These are phyloP conservation scores for Pheosia tremula DNA, from an alignment of 2,888 invertebrate species.

Conservation along the genomic window DNA sequence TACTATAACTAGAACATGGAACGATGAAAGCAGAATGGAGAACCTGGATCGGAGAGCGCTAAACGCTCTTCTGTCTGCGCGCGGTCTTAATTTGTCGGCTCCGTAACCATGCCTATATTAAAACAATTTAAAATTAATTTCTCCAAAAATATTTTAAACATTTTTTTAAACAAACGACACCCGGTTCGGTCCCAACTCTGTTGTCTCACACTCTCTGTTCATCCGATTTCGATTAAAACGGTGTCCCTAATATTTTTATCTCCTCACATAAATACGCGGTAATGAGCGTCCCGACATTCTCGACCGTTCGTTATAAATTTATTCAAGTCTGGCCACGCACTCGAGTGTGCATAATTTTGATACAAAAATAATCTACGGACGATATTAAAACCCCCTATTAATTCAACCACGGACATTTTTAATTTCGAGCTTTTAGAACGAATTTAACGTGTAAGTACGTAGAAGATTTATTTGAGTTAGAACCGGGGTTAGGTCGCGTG, in stretches of 20 bases:
- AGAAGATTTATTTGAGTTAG: slow-evolving; percentile 16
- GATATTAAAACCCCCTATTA: slow-evolving; percentile 70
- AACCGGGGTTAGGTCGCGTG: slow-evolving; percentile 15
- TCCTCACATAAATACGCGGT: slow-evolving; percentile 81
- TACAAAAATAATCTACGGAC: slow-evolving; percentile 80
- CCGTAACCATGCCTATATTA: not conserved
- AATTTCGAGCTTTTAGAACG: slow-evolving; percentile 38
- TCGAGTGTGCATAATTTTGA: slow-evolving; percentile 83
- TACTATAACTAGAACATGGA: too few species aligned
- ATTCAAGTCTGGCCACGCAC: slow-evolving; percentile 74
- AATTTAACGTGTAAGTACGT: slow-evolving; percentile 29
- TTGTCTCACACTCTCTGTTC: slow-evolving; percentile 55
- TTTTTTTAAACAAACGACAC: not conserved
- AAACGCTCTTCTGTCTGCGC: too few species aligned
- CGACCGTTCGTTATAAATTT: slow-evolving; percentile 74
- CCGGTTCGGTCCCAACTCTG: not conserved
- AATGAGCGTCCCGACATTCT: slow-evolving; percentile 80
- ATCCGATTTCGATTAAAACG: slow-evolving; percentile 79
- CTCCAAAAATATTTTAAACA: slow-evolving; percentile 1
- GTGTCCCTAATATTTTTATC: slow-evolving; percentile 84
- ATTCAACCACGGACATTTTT: slow-evolving; percentile 53
- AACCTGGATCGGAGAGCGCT: too few species aligned
- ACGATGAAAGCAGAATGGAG: too few species aligned
- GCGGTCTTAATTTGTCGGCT: not conserved
- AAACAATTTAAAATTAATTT: not conserved